Conservation (phyloP, 37 sponge, comb jelly and placozoan species). For the Halisarca cf. caerulea region DNA sequence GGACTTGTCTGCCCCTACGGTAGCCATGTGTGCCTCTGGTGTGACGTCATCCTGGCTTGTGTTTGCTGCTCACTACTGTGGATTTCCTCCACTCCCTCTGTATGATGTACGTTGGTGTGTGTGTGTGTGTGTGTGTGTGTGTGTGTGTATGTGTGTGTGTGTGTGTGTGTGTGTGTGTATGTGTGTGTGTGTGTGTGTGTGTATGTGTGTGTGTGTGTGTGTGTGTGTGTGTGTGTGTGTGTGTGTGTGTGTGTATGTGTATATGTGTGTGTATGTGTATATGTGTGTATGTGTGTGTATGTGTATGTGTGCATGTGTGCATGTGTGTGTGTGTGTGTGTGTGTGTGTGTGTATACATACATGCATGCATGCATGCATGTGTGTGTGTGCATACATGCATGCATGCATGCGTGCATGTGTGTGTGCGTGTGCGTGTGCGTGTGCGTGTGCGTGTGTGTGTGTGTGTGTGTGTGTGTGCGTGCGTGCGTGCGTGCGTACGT, state of each 20-base stretch:
- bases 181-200: background rate
- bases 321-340: background rate
- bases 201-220: background rate
- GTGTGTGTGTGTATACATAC: background rate
- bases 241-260: background rate
- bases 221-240: too few relatives aligned
- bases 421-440: too few relatives aligned
- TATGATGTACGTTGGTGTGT: slow-evolving; percentile 69
- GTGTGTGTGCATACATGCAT: too few relatives aligned
- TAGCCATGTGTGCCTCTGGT: slow-evolving; percentile 65
- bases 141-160: background rate
- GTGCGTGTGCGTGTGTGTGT: background rate
- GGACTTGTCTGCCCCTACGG: slow-evolving; percentile 41
- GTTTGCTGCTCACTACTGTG: slow-evolving; percentile 39
- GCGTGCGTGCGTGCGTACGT: too few relatives aligned
- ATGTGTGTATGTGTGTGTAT: background rate
- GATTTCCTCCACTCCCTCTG: slow-evolving; percentile 37
- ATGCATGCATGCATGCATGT: slow-evolving; percentile 54
- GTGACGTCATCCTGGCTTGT: slow-evolving; percentile 52
- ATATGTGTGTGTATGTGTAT: background rate
- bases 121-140: background rate
- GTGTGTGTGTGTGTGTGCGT: too few relatives aligned
- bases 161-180: background rate
- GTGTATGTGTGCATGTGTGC: background rate
- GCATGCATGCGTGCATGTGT: too few relatives aligned